phyloP scores from a whole-genome alignment of 2,113 vertebrate genomes.

The Motacilla alba region DNA sequence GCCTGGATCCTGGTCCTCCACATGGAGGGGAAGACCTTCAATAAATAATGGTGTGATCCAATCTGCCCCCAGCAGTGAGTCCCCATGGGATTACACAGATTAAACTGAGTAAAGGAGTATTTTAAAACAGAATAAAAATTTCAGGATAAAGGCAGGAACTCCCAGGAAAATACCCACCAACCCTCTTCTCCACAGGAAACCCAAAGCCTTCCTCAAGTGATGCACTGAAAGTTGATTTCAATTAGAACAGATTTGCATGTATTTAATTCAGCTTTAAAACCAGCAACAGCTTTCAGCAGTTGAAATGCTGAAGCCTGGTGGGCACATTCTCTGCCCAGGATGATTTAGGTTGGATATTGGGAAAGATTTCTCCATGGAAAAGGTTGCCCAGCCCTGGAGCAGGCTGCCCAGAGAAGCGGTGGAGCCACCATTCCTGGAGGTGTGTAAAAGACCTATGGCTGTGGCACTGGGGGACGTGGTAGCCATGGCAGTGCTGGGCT shows the following conservation, averaged over 20 bases:
- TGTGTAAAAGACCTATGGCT: neutral
- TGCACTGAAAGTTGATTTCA: neutral
- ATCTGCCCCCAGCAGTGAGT: neutral
- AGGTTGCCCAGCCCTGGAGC: neutral
- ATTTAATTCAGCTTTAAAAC: neutral
- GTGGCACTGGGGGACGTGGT: neutral
- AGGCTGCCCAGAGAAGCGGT: neutral
- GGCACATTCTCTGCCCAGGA: neutral
- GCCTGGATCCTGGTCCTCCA: neutral
- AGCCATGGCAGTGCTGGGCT: neutral
- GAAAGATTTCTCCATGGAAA: neutral
- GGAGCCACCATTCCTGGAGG: neutral
- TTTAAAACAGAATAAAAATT: neutral
- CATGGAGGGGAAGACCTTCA: neutral
- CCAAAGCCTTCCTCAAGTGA: neutral
- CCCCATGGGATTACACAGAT: neutral
- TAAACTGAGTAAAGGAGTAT: neutral
- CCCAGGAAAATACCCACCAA: neutral
- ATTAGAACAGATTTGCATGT: neutral
- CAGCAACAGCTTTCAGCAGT: neutral
- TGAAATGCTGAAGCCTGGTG: fast-evolving
- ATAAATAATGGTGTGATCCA: neutral
- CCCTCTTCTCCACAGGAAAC: neutral
- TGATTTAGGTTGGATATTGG: neutral
- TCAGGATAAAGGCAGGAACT: neutral